Percentiles rank a stretch among this genome's conserved stretches.
Conservation (phyloP, 2,888 invertebrate genomes). For the Drosophila putrida region DNA sequence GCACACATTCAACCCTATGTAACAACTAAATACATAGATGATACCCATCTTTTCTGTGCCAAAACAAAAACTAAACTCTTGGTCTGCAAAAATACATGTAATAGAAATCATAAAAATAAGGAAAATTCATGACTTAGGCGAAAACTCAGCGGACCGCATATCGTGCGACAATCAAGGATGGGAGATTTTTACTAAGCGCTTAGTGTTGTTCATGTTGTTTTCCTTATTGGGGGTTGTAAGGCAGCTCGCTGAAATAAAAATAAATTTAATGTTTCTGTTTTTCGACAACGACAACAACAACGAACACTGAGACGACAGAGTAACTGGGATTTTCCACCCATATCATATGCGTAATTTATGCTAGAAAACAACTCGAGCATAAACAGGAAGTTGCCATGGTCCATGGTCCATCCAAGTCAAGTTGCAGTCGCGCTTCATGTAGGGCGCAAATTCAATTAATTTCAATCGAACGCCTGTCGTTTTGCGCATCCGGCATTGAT, state of each 20-base stretch:
- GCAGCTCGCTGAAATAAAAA: conserved; percentile 71
- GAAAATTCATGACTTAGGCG: conserved; percentile 81
- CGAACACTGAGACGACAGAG: conserved; percentile 30
- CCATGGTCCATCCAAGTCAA: conserved; percentile 56
- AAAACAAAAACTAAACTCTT: conserved; percentile 74
- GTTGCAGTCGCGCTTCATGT: conserved; percentile 55
- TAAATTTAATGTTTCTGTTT: conserved; percentile 83
- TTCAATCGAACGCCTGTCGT: conserved; percentile 85
- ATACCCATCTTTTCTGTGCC: conserved; percentile 46
- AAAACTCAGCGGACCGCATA: conserved; percentile 75
- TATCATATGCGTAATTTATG: conserved; percentile 76
- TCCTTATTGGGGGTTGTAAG: conserved; percentile 59
- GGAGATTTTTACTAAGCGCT: conserved; percentile 62
- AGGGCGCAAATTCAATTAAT: conserved; percentile 84
- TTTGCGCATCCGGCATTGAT: conserved; percentile 80
- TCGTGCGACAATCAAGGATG: conserved; percentile 54
- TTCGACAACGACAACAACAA: conserved; percentile 45
- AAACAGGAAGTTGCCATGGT: conserved; percentile 70
- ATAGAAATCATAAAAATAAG: conserved; percentile 81
- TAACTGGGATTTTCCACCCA: conserved; percentile 49
- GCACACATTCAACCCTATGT: conserved; percentile 58
- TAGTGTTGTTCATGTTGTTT: conserved; percentile 53
- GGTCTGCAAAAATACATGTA: conserved; percentile 61
- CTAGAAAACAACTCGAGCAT: conserved; percentile 74
- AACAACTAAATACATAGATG: conserved; percentile 24